Evolutionary conservation across 1,140 invertebrate species (phyloP), one percentile per base, ranked within the genome.

Genomic region (Atta texana): DNA sequence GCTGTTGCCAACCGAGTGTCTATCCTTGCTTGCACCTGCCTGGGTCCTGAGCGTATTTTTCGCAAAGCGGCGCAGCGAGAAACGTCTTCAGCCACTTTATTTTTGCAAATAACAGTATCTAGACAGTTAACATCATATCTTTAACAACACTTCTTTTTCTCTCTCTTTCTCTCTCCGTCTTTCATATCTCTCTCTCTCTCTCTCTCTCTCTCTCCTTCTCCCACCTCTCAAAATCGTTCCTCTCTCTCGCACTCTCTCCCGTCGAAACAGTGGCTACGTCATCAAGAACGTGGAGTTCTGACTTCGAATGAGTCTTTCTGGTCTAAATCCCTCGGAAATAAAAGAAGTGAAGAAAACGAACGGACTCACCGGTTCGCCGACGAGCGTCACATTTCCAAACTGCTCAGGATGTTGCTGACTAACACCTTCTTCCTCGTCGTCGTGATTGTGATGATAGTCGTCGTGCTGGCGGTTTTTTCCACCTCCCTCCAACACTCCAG

Each of bases 371-470:
- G 77, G 85, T 85, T 87, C 71, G 12, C 34, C 10, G 61, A 72
- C 68, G 69, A 87, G 82, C 76, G 85, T 91, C 87, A 89, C 90
- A 91, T 90, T 51, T 90, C 76, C 85, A 64, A 16, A 44, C 44
- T 10, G 51, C 72, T 61, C 28, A 68, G 28, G 34, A 84, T 49
- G 49, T 69, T 59, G 16, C 21, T 21, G 51, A 28, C 51, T 75
- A 12, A 24, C 86, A 66, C 55, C 89, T 77, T 57, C 24, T n/a
- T 59, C 55, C 74, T 21, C 49, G 12, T 59, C 44, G 61, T 76
- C 66, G 71, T 72, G 24, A 59, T 89, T 53, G 28, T 64, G 55
- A 31, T 69, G 39, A 77, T 72, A 53, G 69, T 85, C 49, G 74
- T 88, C 64, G 55, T 66, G 69, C 49, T 68, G 44, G 63, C 86